A percentile compares a stretch with the other conserved stretches of the same genome.
Evolutionary conservation across 2,113 vertebrate genomes (phyloP).

Genomic region (Gasterosteus aculeatus): DNA sequence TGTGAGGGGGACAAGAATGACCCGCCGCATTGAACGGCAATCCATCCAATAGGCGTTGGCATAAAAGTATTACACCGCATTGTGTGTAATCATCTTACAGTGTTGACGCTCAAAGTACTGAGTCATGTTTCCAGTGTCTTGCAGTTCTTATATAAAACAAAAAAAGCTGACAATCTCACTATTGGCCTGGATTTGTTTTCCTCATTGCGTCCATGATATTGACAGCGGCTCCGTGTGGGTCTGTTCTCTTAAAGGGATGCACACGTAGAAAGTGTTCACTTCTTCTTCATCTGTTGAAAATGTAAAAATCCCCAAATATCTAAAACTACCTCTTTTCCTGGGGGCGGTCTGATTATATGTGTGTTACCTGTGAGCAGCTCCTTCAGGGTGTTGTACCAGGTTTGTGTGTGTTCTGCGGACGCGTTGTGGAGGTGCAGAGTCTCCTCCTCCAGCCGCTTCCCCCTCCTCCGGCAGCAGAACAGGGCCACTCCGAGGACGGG

Average conservation of each 20-base stretch:
- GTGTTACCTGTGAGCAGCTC: constrained; percentile 68
- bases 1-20: neutral
- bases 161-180: neutral
- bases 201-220: neutral
- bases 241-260: neutral
- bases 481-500: constrained; percentile 69
- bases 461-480: constrained; percentile 62
- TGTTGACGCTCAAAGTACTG: constrained; percentile 31
- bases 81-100: constrained; percentile 59
- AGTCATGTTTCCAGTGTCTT: constrained; percentile 48
- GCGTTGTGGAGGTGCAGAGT: constrained; percentile 72
- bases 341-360: neutral
- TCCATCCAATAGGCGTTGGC: neutral
- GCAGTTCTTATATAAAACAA: constrained; percentile 49
- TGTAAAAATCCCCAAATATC: neutral
- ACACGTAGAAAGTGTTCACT: neutral
- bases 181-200: neutral
- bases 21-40: neutral
- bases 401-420: constrained; percentile 64
- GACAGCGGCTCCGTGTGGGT: neutral
- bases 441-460: constrained; percentile 53
- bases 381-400: constrained; percentile 69
- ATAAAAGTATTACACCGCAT: constrained; percentile 31
- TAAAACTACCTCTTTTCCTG: neutral
- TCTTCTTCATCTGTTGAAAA: neutral